Percentiles rank a stretch among this genome's conserved stretches.
phyloP scores from a whole-genome alignment of 2,888 invertebrate species.

The Acrobeloides nanus region DNA sequence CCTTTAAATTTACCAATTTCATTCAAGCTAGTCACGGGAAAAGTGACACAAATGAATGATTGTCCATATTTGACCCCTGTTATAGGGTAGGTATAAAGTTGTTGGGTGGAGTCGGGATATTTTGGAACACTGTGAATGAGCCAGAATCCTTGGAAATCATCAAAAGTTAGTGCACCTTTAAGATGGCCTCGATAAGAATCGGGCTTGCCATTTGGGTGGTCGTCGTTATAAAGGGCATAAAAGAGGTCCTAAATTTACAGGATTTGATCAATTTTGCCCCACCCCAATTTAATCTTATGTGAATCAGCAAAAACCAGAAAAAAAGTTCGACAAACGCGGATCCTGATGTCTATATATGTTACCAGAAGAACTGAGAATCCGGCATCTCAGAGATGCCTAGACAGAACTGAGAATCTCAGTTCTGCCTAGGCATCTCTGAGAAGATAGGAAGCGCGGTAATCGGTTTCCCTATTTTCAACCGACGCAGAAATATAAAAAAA shows the following conservation, averaged over 20 bases:
- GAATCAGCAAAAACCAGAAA: too few species aligned
- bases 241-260: constrained; percentile 13
- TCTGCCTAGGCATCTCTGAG: too few species aligned
- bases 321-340: too few species aligned
- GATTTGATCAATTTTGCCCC: too few species aligned
- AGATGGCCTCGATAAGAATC: constrained; percentile 55
- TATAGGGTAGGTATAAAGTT: constrained; percentile 57
- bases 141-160: constrained; percentile 71
- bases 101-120: constrained; percentile 65
- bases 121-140: constrained; percentile 83
- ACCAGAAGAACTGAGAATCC: too few species aligned
- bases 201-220: constrained; percentile 13
- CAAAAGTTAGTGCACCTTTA: constrained; percentile 75
- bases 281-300: too few species aligned
- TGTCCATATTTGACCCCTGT: constrained; percentile 66
- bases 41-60: constrained; percentile 71
- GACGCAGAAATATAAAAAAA: too few species aligned
- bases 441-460: too few species aligned
- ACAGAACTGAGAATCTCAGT: too few species aligned
- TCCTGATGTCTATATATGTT: too few species aligned
- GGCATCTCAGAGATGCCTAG: too few species aligned
- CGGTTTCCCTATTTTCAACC: too few species aligned
- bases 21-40: constrained; percentile 26
- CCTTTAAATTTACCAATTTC: constrained; percentile 28
- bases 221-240: constrained; percentile 71